These are phyloP conservation scores for Tokudaia muenninki DNA, from an alignment of 2,797 vertebrate genomes.

Conservation along the genomic window DNA sequence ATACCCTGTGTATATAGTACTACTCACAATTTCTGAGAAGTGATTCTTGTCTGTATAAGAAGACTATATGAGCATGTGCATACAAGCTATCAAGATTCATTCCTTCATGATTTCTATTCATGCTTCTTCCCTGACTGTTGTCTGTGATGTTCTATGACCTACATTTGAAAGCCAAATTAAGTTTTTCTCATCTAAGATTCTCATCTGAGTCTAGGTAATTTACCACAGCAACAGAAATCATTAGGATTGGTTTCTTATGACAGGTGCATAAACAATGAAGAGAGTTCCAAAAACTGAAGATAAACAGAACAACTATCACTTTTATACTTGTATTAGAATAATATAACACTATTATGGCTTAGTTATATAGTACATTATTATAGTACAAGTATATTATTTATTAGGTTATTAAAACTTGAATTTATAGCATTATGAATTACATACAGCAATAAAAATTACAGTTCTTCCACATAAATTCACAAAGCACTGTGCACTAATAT, in stretches of 20 bases:
- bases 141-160: neutral
- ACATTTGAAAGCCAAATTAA: neutral
- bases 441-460: neutral
- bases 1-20: too few relatives aligned
- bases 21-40: neutral
- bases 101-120: neutral
- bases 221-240: neutral
- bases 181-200: neutral
- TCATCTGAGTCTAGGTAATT: neutral
- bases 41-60: neutral
- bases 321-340: neutral
- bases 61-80: neutral
- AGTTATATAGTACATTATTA: neutral
- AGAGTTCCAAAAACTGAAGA: neutral
- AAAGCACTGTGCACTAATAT: neutral
- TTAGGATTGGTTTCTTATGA: neutral
- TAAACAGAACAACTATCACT: neutral
- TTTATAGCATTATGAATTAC: neutral
- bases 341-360: neutral
- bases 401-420: conserved; percentile 35
- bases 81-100: neutral
- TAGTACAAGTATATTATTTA: neutral
- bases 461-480: neutral
- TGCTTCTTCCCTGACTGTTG: neutral
- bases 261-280: neutral